phyloP scores from a whole-genome alignment of 2,797 vertebrate genomes.

The Galago senegalensis region DNA sequence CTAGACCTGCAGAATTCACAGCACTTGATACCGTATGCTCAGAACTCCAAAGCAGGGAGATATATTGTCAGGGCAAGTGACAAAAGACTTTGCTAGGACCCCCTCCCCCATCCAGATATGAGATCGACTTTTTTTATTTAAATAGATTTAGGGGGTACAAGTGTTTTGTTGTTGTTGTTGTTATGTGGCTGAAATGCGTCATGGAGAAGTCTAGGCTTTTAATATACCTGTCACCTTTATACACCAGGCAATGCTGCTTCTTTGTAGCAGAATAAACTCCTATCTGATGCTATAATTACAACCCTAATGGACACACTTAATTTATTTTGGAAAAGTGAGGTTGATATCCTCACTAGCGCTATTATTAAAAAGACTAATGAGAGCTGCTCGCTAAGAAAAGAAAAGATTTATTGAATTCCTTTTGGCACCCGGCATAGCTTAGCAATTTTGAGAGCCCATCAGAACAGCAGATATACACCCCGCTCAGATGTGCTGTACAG shows the following conservation, averaged over 20 bases:
- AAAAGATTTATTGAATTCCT: slow-evolving; percentile 86
- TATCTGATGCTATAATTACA: slow-evolving; percentile 82
- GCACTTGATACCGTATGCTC: slow-evolving; percentile 53
- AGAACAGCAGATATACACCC: slow-evolving; percentile 83
- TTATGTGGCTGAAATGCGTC: background rate
- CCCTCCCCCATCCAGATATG: slow-evolving; percentile 10
- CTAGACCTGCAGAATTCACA: slow-evolving; percentile 63
- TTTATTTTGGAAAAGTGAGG: slow-evolving; percentile 81
- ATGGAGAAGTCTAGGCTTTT: background rate
- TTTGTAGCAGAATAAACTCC: slow-evolving; percentile 67
- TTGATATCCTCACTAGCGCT: slow-evolving; percentile 71
- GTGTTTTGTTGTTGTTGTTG: background rate
- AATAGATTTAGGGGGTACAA: background rate
- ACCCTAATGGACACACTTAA: slow-evolving; percentile 77
- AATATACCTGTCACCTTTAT: background rate
- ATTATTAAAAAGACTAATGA: slow-evolving; percentile 87
- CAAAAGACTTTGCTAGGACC: slow-evolving; percentile 57
- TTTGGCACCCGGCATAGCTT: slow-evolving; percentile 82
- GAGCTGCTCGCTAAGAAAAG: slow-evolving; percentile 81
- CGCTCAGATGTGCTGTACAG: slow-evolving; percentile 77
- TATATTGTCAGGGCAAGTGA: slow-evolving; percentile 53
- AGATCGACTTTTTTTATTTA: background rate
- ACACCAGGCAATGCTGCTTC: slow-evolving; percentile 33
- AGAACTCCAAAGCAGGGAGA: slow-evolving; percentile 22
- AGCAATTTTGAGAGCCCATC: slow-evolving; percentile 83